A percentile compares a stretch with the other conserved stretches of the same genome.
Conservation (phyloP, 2,113 vertebrate genomes). For the Fukomys damarensis region DNA sequence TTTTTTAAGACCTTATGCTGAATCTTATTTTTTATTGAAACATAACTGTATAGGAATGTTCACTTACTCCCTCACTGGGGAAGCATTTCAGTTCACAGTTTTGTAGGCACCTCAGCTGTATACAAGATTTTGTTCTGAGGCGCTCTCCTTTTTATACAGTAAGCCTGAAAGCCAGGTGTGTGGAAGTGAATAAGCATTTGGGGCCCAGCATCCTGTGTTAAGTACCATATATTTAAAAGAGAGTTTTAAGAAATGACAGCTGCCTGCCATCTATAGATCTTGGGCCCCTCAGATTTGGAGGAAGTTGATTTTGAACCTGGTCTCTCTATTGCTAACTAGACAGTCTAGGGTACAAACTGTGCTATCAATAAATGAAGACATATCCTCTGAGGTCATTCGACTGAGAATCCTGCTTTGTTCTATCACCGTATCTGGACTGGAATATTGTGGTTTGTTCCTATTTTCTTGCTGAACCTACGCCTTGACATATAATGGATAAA, state of each 20-base stretch:
- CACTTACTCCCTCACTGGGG: not conserved
- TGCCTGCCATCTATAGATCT: not conserved
- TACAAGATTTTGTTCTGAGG: not conserved
- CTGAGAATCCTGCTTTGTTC: not conserved
- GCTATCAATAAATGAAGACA: not conserved
- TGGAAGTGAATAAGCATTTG: not conserved
- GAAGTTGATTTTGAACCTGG: not conserved
- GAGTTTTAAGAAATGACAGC: not conserved
- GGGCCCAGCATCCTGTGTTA: not conserved
- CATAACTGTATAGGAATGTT: constrained; percentile 4
- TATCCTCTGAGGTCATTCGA: not conserved
- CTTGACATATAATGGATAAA: not conserved
- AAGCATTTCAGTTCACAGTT: not conserved
- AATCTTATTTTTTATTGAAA: not conserved
- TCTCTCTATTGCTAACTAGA: not conserved
- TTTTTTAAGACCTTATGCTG: not conserved
- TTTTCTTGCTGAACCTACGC: not conserved
- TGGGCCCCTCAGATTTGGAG: not conserved
- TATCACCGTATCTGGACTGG: not conserved
- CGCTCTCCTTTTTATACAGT: not conserved
- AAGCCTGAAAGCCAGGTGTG: not conserved
- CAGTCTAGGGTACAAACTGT: not conserved
- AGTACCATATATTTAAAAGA: not conserved
- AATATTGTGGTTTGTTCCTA: not conserved
- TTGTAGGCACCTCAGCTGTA: not conserved